Conservation (phyloP, 2,888 invertebrate species). For the Leucophora obtusa region DNA sequence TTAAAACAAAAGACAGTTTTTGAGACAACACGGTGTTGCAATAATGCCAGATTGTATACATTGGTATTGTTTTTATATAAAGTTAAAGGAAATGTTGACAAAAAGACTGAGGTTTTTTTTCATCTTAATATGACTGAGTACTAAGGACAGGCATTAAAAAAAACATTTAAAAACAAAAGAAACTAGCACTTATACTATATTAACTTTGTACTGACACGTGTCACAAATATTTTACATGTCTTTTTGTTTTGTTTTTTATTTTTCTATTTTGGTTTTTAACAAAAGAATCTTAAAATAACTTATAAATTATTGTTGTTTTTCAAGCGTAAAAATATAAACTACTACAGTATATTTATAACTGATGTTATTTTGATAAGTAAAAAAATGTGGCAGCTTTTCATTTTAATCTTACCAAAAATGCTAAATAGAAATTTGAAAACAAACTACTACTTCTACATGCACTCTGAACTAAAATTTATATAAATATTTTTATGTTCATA, state of each 20-base stretch:
- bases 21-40: conserved; percentile 36
- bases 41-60: conserved; percentile 38
- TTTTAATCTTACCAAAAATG: conserved; percentile 16
- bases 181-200: conserved; percentile 51
- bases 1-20: conserved; percentile 42
- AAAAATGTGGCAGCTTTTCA: conserved; percentile 31
- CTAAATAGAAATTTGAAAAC: conserved; percentile 14
- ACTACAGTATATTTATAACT: conserved; percentile 24
- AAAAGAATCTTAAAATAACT: neutral
- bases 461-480: neutral
- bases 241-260: neutral
- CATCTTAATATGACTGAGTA: neutral
- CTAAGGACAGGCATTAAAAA: too few relatives aligned
- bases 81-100: conserved; percentile 21
- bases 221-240: conserved; percentile 36
- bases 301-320: neutral
- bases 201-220: conserved; percentile 59
- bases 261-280: neutral
- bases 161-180: conserved; percentile 35
- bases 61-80: conserved; percentile 16
- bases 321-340: conserved; percentile 18
- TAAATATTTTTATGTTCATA: neutral
- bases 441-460: neutral
- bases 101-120: conserved; percentile 1
- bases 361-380: conserved; percentile 42